Conservation (phyloP, 2,888 invertebrate species). For the Drosophila paramelanica region DNA sequence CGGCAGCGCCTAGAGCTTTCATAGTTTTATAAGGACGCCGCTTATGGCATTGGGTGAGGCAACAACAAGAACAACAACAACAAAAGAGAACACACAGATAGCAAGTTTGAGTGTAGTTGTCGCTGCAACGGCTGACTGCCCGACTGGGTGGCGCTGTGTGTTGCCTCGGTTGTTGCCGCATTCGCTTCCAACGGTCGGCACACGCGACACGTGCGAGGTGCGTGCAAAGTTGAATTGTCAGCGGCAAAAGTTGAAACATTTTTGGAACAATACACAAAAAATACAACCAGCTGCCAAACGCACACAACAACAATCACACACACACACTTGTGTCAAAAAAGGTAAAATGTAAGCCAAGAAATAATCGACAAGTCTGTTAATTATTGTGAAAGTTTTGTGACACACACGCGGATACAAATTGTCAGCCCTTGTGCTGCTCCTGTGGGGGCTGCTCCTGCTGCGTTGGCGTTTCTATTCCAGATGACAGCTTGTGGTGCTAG, state of each 20-base stretch:
- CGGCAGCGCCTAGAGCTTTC: conserved; percentile 20
- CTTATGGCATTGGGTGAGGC: conserved; percentile 61
- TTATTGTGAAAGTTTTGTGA: conserved; percentile 75
- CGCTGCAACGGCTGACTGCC: conserved; percentile 65
- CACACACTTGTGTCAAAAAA: conserved; percentile 37
- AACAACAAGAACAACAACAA: conserved; percentile 11
- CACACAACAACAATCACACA: conserved; percentile 18
- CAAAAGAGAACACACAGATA: conserved; percentile 11
- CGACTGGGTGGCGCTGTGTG: conserved; percentile 19
- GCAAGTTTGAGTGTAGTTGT: conserved; percentile 33
- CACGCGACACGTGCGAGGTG: conserved; percentile 73
- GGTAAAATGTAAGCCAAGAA: conserved; percentile 72
- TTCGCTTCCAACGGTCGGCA: conserved; percentile 65
- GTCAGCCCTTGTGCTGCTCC: conserved; percentile 42
- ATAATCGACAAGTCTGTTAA: conserved; percentile 80
- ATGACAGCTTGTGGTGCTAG: conserved; percentile 70
- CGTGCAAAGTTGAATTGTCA: conserved; percentile 69
- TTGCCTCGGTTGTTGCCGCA: conserved; percentile 44
- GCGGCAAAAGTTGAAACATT: conserved; percentile 69
- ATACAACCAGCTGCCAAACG: conserved; percentile 43
- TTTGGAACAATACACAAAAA: conserved; percentile 54
- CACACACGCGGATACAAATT: conserved; percentile 55
- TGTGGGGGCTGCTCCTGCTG: conserved; percentile 26
- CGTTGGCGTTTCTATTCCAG: conserved; percentile 53
- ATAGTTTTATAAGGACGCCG: conserved; percentile 70